A percentile compares a stretch with the other conserved stretches of the same genome.
phyloP scores from a whole-genome alignment of 2,113 vertebrate species.

The Ammodytes marinus region DNA sequence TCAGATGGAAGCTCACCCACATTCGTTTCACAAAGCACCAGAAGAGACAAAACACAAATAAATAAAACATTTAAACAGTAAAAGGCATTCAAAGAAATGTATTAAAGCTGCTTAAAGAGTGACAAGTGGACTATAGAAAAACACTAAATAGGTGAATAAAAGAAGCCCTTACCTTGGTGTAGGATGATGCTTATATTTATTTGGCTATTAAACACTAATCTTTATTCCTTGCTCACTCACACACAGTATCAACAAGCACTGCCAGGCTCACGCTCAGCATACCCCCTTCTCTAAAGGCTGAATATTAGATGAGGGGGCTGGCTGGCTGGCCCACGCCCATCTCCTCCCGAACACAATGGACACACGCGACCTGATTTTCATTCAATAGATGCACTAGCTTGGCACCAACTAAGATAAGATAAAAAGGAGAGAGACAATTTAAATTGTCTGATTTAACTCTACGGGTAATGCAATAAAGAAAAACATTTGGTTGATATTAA shows the following conservation, averaged over 20 bases:
- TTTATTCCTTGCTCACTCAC: constrained; percentile 55
- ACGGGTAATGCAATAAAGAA: constrained; percentile 16
- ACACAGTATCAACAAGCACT: constrained; percentile 74
- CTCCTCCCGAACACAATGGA: constrained; percentile 72
- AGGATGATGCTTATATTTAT: constrained; percentile 35
- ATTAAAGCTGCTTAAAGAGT: not conserved
- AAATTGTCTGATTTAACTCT: constrained; percentile 30
- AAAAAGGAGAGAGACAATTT: constrained; percentile 14
- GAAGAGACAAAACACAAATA: constrained; percentile 10
- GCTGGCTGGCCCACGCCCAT: constrained; percentile 74
- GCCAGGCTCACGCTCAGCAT: constrained; percentile 63
- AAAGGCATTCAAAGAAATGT: constrained; percentile 12
- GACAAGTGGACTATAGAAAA: not conserved
- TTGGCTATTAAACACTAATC: constrained; percentile 19
- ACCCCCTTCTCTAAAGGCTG: constrained; percentile 70
- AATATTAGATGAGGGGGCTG: constrained; percentile 83
- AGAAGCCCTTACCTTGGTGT: constrained; percentile 63
- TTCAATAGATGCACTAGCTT: constrained; percentile 46
- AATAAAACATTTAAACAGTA: not conserved
- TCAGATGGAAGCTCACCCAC: constrained; percentile 24
- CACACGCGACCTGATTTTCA: constrained; percentile 51
- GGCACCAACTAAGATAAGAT: constrained; percentile 16
- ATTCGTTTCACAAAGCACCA: constrained; percentile 18
- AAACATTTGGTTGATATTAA: constrained; percentile 15
- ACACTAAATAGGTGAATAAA: not conserved